Base-by-base conservation (phyloP, 2,888 invertebrate species). In the Zelleria hepariella region DNA sequence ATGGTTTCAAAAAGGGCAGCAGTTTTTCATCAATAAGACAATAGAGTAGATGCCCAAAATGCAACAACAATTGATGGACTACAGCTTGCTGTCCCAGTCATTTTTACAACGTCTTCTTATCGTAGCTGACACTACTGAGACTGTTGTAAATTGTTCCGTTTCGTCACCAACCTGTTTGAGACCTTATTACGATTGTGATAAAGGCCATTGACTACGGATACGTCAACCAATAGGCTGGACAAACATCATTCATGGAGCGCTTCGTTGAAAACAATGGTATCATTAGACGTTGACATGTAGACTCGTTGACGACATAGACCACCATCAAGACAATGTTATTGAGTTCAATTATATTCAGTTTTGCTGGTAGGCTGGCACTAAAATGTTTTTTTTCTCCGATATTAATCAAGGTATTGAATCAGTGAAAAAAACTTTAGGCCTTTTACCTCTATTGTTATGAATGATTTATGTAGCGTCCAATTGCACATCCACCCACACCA, bases 221-320 rank as follows among this genome's bases (percentile, higher is more conserved):
- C 24, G 54, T n/a, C 21, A 42, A 56, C 4, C 24, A 42, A 42
- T 10, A 23, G 15, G 42, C 15, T 42, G 32, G n/a, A 56, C 56
- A 21, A 32, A 23, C 55, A 57, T 48, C 57, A 57, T 48, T 57
- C 51, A 58, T n/a, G 8, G 7, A 21, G 77, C 74, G 75, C 79
- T 83, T 83, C 77, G 74, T 72, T 66, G 75, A 67, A 83, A 82
- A 87, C 87, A 87, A 87, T 87, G 71, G 86, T 74, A 76, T 86
- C 86, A 78, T 86, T 86, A 86, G 58, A 78, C 80, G 75, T 79
- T 80, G 79, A 78, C 81, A 78, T 70, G 70, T 42, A 15, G 15
- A 42, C 15, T 2, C 4, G 32, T 42, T 42, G 32, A 42, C 15
- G 86, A 86, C 75, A 80, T 66, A 70, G 86, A 86, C 87, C 87